A percentile compares a stretch with the other conserved stretches of the same genome.
phyloP scores from a whole-genome alignment of 2,888 invertebrate genomes.

The Dryomyza anilis region DNA sequence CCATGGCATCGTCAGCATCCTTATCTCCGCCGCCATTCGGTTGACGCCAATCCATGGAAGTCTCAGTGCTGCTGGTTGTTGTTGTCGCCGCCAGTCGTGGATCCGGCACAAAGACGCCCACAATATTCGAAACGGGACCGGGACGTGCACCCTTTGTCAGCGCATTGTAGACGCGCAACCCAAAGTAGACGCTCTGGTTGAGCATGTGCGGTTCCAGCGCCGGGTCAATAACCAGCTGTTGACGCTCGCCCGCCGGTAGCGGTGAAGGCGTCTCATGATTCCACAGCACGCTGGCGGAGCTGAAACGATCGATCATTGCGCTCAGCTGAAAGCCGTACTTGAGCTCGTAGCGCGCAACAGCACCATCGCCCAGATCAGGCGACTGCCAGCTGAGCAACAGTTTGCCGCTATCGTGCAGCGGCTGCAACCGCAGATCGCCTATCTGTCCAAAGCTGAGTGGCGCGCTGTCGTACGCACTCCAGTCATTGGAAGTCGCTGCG shows the following conservation, averaged over 20 bases:
- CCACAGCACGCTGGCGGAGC: slow-evolving; percentile 61
- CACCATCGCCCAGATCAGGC: slow-evolving; percentile 63
- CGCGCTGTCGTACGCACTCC: not conserved
- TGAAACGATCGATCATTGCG: slow-evolving; percentile 63
- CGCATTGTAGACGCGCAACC: slow-evolving; percentile 61
- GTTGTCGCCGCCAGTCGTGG: not conserved
- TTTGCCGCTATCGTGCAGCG: slow-evolving; percentile 62
- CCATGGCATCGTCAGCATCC: too few relatives aligned
- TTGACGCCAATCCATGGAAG: too few relatives aligned
- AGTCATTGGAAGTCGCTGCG: too few relatives aligned
- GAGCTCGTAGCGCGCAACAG: slow-evolving; percentile 64
- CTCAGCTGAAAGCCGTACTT: slow-evolving; percentile 60
- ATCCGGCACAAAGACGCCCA: slow-evolving; percentile 62
- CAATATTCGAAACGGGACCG: slow-evolving; percentile 65
- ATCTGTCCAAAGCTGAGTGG: not conserved
- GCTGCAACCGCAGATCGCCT: not conserved
- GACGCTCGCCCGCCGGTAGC: slow-evolving; percentile 47
- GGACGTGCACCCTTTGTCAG: slow-evolving; percentile 50
- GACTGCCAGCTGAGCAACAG: slow-evolving; percentile 67
- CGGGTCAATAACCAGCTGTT: slow-evolving; percentile 44
- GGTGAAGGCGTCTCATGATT: slow-evolving; percentile 61
- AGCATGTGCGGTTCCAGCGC: slow-evolving; percentile 61
- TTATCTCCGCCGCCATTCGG: too few relatives aligned
- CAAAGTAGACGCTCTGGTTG: slow-evolving; percentile 64
- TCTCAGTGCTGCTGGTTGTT: too few relatives aligned